These are phyloP conservation scores for Loris lydekkerianus DNA, from an alignment of 2,797 vertebrate genomes.

Conservation along the genomic window DNA sequence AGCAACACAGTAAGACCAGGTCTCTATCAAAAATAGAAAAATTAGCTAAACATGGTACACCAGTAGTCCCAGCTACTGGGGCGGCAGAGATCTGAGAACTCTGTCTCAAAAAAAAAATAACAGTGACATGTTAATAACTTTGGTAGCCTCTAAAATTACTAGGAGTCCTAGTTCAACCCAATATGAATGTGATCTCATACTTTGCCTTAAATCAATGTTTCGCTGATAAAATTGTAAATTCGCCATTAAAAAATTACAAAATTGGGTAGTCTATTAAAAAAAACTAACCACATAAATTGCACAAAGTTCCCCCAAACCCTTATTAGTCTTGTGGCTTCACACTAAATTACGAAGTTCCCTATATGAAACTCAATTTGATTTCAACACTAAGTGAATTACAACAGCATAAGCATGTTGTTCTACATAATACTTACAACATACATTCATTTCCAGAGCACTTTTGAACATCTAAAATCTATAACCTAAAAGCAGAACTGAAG, in stretches of 20 bases:
- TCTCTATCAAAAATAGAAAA: neutral
- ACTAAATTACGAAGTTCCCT: conserved; percentile 72
- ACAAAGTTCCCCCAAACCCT: conserved; percentile 71
- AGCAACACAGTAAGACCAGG: neutral
- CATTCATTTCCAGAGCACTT: conserved; percentile 66
- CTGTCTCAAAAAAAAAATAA: neutral
- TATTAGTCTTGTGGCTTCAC: conserved; percentile 68
- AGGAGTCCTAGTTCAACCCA: conserved; percentile 42
- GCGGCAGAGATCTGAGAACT: neutral
- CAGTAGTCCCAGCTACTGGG: neutral
- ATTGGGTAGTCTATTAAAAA: conserved; percentile 58
- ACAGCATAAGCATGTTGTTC: conserved; percentile 71
- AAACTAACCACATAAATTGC: conserved; percentile 53
- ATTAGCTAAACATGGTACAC: neutral
- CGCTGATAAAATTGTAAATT: conserved; percentile 65
- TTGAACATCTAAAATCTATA: conserved; percentile 58
- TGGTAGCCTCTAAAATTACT: conserved; percentile 57
- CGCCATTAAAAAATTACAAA: conserved; percentile 58
- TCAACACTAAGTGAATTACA: conserved; percentile 80
- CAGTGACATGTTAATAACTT: conserved; percentile 46
- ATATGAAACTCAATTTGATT: conserved; percentile 76
- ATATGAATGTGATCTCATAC: conserved; percentile 23
- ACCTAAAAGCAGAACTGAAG: conserved; percentile 63
- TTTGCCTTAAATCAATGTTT: conserved; percentile 49
- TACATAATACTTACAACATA: conserved; percentile 72